phyloP scores from a whole-genome alignment of 1,140 invertebrate genomes.

The Apis laboriosa region DNA sequence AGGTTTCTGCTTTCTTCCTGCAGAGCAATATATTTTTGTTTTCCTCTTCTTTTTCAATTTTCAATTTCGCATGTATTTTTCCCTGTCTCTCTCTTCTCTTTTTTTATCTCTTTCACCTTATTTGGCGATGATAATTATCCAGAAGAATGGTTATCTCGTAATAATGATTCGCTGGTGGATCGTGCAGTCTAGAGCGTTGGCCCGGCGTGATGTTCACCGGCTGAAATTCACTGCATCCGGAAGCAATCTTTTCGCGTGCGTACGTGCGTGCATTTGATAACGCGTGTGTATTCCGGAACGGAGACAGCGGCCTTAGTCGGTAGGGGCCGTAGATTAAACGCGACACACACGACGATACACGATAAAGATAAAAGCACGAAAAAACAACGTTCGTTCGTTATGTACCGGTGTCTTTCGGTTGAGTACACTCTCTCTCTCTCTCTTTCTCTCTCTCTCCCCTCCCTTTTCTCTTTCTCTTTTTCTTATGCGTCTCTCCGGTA shows the following conservation, averaged over 20 bases:
- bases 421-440: conserved; percentile 2
- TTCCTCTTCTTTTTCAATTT: conserved; percentile 4
- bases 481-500: neutral
- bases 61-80: neutral
- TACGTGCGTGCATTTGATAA: neutral
- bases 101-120: neutral
- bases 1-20: conserved; percentile 23
- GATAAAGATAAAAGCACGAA: neutral
- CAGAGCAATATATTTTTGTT: neutral
- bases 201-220: conserved; percentile 33
- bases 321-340: neutral
- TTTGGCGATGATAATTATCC: neutral
- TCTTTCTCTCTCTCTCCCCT: neutral
- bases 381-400: neutral
- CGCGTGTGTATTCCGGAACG: neutral
- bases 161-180: neutral
- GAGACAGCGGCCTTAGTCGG: conserved; percentile 4
- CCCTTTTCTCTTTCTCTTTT: neutral
- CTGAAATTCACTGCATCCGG: conserved; percentile 41
- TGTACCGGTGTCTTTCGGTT: conserved; percentile 3
- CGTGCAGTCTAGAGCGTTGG: neutral
- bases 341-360: conserved; percentile 27
- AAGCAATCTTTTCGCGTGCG: conserved; percentile 22
- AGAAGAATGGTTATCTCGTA: neutral
- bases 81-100: conserved; percentile 21